Conservation (phyloP, 2,888 invertebrate species). For the Neocrepidodera transversa region DNA sequence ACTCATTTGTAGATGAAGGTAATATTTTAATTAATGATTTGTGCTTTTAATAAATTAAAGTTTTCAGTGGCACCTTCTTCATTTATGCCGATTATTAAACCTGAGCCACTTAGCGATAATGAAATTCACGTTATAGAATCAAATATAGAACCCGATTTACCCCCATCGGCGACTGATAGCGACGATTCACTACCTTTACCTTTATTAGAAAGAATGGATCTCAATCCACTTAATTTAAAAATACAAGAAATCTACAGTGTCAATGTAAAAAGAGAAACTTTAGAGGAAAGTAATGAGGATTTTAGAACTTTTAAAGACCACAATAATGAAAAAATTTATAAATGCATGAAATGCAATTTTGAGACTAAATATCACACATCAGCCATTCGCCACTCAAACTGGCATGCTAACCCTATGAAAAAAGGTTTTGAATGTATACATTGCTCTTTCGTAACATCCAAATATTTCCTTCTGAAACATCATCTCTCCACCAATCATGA, state of each 20-base stretch:
- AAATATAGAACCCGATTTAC: neutral
- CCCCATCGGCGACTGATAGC: constrained; percentile 12
- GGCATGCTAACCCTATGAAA: constrained; percentile 5
- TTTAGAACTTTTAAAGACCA: constrained; percentile 3
- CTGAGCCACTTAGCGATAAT: constrained; percentile 21
- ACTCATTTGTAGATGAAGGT: constrained; percentile 34
- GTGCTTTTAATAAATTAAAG: neutral
- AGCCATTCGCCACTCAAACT: constrained; percentile 8
- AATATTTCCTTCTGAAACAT: constrained; percentile 1
- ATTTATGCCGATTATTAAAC: constrained; percentile 15
- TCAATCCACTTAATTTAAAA: constrained; percentile 7
- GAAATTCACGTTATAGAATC: constrained; percentile 10
- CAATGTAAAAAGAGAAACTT: constrained; percentile 27
- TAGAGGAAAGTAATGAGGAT: too few relatives aligned
- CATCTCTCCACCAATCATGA: neutral
- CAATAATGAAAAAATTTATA: constrained; percentile 7
- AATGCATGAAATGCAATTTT: constrained; percentile 23
- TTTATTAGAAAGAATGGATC: constrained; percentile 30
- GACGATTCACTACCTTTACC: constrained; percentile 29
- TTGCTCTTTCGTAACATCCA: constrained; percentile 6
- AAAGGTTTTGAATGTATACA: constrained; percentile 1
- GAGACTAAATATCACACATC: constrained; percentile 20
- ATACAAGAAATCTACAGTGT: constrained; percentile 25
- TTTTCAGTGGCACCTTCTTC: constrained; percentile 23
- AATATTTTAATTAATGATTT: neutral